Percentiles rank a stretch among this genome's conserved stretches.
phyloP scores from a whole-genome alignment of 2,888 invertebrate species.

The Caenorhabditis auriculariae region DNA sequence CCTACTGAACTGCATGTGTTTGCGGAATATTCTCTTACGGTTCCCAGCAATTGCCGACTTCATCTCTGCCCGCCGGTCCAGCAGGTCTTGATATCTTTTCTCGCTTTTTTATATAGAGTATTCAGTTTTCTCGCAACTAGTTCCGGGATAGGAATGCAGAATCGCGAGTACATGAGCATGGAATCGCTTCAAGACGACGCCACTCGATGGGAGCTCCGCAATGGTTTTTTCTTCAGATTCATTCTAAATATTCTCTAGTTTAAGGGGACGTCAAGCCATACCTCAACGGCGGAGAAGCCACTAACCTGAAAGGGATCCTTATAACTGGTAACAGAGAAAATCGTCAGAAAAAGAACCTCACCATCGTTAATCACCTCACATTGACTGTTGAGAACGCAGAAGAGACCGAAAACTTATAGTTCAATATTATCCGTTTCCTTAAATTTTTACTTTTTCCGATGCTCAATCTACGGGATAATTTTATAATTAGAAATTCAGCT shows the following conservation, averaged over 20 bases:
- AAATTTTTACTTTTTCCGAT: too few species aligned
- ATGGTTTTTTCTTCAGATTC: too few species aligned
- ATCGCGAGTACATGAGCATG: slow-evolving; percentile 26
- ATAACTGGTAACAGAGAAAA: slow-evolving; percentile 12
- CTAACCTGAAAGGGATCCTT: slow-evolving; percentile 18
- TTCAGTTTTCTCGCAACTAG: slow-evolving; percentile 17
- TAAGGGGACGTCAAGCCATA: too few species aligned
- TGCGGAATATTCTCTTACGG: slow-evolving; percentile 20
- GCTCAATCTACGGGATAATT: too few species aligned
- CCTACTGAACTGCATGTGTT: slow-evolving; percentile 42
- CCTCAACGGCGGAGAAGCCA: too few species aligned
- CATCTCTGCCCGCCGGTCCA: slow-evolving; percentile 21
- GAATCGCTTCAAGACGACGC: slow-evolving; percentile 21
- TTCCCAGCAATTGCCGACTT: slow-evolving; percentile 24
- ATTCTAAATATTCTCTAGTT: too few species aligned
- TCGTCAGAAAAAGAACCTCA: slow-evolving; percentile 22
- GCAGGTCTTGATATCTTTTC: slow-evolving; percentile 13
- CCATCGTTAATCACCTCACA: slow-evolving; percentile 31
- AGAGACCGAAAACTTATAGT: too few species aligned
- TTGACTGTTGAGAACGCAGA: slow-evolving; percentile 6
- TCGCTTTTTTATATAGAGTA: neutral
- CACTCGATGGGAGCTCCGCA: slow-evolving; percentile 3
- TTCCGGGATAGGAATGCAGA: slow-evolving; percentile 16
- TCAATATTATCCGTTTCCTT: too few species aligned
- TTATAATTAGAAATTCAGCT: too few species aligned